These are phyloP conservation scores for Babyrousa celebensis DNA, from an alignment of 2,797 vertebrate species.

Conservation along the genomic window DNA sequence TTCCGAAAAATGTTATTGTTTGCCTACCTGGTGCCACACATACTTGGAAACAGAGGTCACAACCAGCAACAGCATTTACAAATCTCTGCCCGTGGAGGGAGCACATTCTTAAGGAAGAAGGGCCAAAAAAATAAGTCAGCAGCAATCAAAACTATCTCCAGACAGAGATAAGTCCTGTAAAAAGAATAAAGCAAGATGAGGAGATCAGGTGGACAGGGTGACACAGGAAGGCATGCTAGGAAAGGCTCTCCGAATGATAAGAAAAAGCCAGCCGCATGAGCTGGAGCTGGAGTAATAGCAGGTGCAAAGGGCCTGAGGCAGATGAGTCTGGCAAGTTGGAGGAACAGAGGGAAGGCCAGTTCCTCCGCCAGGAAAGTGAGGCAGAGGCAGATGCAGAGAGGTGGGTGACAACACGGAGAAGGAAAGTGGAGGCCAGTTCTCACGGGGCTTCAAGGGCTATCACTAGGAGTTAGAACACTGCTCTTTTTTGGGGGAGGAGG, in stretches of 20 bases:
- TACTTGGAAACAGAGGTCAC: not conserved
- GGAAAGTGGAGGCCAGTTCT: not conserved
- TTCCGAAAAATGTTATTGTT: not conserved
- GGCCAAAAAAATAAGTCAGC: not conserved
- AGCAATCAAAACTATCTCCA: not conserved
- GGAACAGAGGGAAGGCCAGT: not conserved
- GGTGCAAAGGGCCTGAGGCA: not conserved
- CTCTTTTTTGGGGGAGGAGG: not conserved
- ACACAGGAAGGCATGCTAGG: not conserved
- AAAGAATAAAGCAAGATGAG: slow-evolving; percentile 30
- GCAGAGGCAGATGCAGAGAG: not conserved
- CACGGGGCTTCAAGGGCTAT: not conserved
- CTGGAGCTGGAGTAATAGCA: not conserved
- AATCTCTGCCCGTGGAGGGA: not conserved
- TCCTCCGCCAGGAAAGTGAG: not conserved
- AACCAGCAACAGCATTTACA: not conserved
- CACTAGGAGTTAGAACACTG: not conserved
- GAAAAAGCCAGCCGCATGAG: not conserved
- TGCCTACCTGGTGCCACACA: not conserved
- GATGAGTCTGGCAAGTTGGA: not conserved
- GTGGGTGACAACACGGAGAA: not conserved
- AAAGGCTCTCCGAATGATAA: not conserved
- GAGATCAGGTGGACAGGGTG: not conserved
- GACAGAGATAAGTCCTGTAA: not conserved
- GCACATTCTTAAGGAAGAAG: not conserved